These are phyloP conservation scores for Protonibea diacanthus DNA, from an alignment of 2,797 vertebrate species.

Conservation along the genomic window DNA sequence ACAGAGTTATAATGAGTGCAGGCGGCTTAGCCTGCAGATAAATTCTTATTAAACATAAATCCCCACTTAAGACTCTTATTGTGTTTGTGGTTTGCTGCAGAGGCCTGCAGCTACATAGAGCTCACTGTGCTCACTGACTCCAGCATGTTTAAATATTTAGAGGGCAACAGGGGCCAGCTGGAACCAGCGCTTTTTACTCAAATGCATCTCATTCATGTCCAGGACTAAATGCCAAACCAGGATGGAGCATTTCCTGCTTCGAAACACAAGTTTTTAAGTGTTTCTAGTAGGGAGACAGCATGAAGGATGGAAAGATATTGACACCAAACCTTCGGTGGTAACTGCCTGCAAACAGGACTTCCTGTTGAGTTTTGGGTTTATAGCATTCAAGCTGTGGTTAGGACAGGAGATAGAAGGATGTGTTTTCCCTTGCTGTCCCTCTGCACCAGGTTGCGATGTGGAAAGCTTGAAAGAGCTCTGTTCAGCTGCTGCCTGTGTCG, in stretches of 20 bases:
- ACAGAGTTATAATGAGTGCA: constrained; percentile 65
- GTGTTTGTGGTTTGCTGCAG: constrained; percentile 61
- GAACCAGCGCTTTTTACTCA: constrained; percentile 56
- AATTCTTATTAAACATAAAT: constrained; percentile 78
- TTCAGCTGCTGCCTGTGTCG: constrained; percentile 45
- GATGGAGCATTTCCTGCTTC: constrained; percentile 62
- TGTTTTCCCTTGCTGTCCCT: constrained; percentile 50
- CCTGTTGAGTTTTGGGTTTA: constrained; percentile 62
- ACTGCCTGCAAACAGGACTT: constrained; percentile 67
- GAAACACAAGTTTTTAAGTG: constrained; percentile 17
- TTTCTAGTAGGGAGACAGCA: constrained; percentile 21
- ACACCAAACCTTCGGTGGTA: constrained; percentile 44
- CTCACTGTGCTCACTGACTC: constrained; percentile 49
- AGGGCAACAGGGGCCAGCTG: constrained; percentile 44
- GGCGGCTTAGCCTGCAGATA: constrained; percentile 63
- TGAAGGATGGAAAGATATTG: constrained; percentile 44
- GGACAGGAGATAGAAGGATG: constrained; percentile 53
- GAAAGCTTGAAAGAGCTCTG: constrained; percentile 50
- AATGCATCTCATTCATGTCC: constrained; percentile 60
- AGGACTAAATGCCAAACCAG: constrained; percentile 48
- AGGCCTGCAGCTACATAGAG: constrained; percentile 55
- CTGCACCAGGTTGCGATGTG: constrained; percentile 66
- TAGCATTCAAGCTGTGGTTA: constrained; percentile 44
- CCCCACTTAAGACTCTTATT: constrained; percentile 62
- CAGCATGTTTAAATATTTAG: constrained; percentile 63